These are phyloP conservation scores for Plebejus argus DNA, from an alignment of 2,888 invertebrate species.

Conservation along the genomic window DNA sequence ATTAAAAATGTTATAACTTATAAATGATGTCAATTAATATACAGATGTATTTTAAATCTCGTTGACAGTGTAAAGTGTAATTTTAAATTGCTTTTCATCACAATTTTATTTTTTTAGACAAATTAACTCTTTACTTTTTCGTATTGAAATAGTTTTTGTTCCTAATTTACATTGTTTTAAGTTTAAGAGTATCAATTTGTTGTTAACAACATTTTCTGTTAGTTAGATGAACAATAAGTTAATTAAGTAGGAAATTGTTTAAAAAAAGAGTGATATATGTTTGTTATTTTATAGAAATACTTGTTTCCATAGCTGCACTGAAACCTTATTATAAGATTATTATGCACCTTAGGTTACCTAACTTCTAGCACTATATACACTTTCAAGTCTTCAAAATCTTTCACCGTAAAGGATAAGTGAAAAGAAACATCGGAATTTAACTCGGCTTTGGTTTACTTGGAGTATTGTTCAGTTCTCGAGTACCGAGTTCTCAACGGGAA, in stretches of 20 bases:
- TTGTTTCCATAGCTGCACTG: too few species aligned
- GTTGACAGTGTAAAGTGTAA: background rate
- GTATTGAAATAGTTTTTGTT: too few species aligned
- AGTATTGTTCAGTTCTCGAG: conserved; percentile 21
- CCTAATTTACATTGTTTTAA: too few species aligned
- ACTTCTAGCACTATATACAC: background rate
- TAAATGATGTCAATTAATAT: background rate
- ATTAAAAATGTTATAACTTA: background rate
- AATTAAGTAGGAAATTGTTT: too few species aligned
- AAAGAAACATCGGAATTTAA: conserved; percentile 21
- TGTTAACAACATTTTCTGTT: too few species aligned
- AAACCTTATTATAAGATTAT: too few species aligned
- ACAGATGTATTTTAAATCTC: background rate
- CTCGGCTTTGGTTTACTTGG: background rate
- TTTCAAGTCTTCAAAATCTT: background rate
- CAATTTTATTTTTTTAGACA: background rate
- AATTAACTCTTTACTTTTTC: background rate
- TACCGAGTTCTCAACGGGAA: conserved; percentile 7
- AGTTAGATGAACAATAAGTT: too few species aligned
- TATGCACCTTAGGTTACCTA: background rate
- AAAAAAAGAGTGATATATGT: too few species aligned
- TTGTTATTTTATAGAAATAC: too few species aligned
- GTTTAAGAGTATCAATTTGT: too few species aligned
- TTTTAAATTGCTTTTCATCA: conserved; percentile 6
- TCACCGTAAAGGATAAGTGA: background rate